These are phyloP conservation scores for Zhengitettix transpicula DNA, from an alignment of 2,888 invertebrate species.

Conservation along the genomic window DNA sequence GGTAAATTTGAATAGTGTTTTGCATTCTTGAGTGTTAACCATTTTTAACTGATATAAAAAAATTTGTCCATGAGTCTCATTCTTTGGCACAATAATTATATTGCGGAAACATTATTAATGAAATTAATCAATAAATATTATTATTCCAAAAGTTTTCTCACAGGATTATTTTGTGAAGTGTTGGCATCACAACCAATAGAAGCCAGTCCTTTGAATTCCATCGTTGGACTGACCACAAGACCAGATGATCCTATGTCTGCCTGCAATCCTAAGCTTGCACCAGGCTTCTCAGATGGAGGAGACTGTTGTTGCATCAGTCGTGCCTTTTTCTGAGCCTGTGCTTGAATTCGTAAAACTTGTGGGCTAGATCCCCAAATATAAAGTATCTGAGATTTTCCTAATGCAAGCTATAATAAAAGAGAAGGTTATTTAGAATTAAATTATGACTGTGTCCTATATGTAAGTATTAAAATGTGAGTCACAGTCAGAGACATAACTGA, in stretches of 20 bases:
- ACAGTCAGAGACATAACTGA: neutral
- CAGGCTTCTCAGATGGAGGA: neutral
- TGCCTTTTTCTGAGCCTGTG: constrained; percentile 41
- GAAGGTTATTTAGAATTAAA: neutral
- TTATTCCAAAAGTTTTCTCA: too few relatives aligned
- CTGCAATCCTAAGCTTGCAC: neutral
- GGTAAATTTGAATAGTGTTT: too few relatives aligned
- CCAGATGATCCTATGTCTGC: neutral
- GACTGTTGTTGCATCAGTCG: constrained; percentile 31
- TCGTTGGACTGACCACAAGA: constrained; percentile 9
- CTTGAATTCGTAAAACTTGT: constrained; percentile 48
- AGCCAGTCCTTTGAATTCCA: constrained; percentile 8
- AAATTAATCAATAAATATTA: too few relatives aligned
- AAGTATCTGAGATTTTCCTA: constrained; percentile 44
- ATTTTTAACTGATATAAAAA: too few relatives aligned
- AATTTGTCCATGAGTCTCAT: too few relatives aligned
- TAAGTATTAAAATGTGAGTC: neutral
- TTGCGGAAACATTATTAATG: too few relatives aligned
- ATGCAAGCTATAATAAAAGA: constrained; percentile 37
- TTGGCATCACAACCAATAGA: neutral
- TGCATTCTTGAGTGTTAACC: too few relatives aligned
- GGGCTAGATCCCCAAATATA: constrained; percentile 67
- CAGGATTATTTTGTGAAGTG: too few relatives aligned
- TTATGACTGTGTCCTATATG: neutral
- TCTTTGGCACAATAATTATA: too few relatives aligned